Base-by-base conservation (phyloP, 2,113 vertebrate species). In the Panthera leo region DNA sequence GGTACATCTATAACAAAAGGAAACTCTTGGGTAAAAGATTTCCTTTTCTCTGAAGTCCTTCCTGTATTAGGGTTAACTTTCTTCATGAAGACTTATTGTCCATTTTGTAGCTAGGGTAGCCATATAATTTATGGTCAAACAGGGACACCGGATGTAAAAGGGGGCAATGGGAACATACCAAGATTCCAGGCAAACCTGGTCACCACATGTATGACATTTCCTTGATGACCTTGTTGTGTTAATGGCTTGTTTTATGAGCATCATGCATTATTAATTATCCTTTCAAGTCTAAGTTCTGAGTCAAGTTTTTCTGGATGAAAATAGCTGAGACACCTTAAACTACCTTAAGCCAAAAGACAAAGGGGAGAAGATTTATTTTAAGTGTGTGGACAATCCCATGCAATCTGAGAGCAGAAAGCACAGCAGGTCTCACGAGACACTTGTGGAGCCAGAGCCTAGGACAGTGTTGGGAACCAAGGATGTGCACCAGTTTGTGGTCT, bases 271-370 rank as follows among this genome's bases (percentile, higher is more conserved):
- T 89, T 96, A 90, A 75, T 85, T 75, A 70, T 65, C 39, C 83
- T 92, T 68, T 96, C 45, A 84, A 89, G 25, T 83, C 2, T 79
- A 75, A 55, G 9, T 89, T 93, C 53, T 55, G 34, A 96, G 71
- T 84, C 61, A 83, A 73, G 27, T 29, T 67, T 67, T 85, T 91
- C 42, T 84, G 21, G 19, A 36, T 92, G 63, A 94, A 97, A 97
- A 94, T 75, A 92, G 94, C 9, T 31, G n/a, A 95, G 92, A 89
- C 42, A 92, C 4, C 45, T 85, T 90, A 45, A 96, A 85, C 8
- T 73, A 65, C 42, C 31, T 71, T 68, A 80, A 65, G 18, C 31
- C 31, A 68, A 85, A 95, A 70, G 48, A 61, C n/a, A 78, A 92
- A 87, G 14, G 23, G 16, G 25, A 87, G n/a, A 70, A 83, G 11